These are phyloP conservation scores for Candidula unifasciata DNA, from an alignment of 2,888 invertebrate species.

Conservation along the genomic window DNA sequence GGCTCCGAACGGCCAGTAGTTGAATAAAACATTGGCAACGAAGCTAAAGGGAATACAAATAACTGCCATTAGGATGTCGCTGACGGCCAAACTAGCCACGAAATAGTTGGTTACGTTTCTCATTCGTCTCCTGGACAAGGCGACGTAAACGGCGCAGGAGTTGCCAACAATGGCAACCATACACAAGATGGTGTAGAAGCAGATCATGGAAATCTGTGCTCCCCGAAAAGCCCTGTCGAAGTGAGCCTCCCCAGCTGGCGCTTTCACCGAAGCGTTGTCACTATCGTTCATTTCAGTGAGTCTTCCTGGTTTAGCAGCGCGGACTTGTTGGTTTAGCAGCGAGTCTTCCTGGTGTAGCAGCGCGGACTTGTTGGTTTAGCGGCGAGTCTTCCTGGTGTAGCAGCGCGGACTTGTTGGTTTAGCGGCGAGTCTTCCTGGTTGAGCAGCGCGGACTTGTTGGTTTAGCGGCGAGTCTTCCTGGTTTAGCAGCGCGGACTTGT, in stretches of 20 bases:
- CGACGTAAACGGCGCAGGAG: conserved; percentile 54
- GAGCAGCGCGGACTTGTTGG: no score
- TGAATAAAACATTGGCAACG: conserved; percentile 86
- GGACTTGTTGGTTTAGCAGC: no score
- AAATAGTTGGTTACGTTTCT: conserved; percentile 90
- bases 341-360: no score
- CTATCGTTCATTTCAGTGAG: neutral
- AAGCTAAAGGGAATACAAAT: conserved; percentile 81
- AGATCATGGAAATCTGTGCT: conserved; percentile 17
- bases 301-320: no score
- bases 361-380: no score
- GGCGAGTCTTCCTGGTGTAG: no score
- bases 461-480: no score
- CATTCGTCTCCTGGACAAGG: conserved; percentile 87
- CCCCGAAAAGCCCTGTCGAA: conserved; percentile 9
- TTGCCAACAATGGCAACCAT: conserved; percentile 55
- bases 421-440: no score
- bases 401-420: no score
- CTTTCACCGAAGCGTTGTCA: neutral
- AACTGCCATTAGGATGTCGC: conserved; percentile 77
- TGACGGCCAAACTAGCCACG: conserved; percentile 77
- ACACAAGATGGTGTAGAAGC: conserved; percentile 47
- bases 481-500: no score
- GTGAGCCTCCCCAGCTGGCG: neutral
- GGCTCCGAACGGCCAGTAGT: conserved; percentile 91